Conservation (phyloP, 2,888 invertebrate species). For the Cheilosia scutellata region DNA sequence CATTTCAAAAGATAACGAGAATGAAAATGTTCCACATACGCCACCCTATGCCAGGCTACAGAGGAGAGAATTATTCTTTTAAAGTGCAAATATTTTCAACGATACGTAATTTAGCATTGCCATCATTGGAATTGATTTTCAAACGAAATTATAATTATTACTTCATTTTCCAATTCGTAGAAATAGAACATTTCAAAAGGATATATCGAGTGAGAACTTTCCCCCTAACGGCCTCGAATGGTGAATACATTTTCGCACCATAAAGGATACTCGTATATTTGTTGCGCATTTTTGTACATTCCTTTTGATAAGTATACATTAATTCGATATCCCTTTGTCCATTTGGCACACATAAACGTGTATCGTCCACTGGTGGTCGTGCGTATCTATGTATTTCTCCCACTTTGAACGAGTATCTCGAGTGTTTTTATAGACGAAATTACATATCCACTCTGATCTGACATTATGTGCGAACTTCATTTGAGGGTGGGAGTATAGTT, state of each 20-base stretch:
- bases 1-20: background rate
- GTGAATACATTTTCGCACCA: background rate
- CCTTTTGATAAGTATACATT: background rate
- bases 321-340: background rate
- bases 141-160: slow-evolving; percentile 12
- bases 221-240: background rate
- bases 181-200: background rate
- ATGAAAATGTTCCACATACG: background rate
- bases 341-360: background rate
- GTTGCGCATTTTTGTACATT: background rate
- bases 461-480: too few species aligned
- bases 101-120: background rate
- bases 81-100: background rate
- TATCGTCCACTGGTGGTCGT: too few species aligned
- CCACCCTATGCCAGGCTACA: background rate
- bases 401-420: background rate
- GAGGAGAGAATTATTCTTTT: background rate
- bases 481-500: background rate
- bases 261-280: background rate
- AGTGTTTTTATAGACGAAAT: background rate
- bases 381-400: too few species aligned
- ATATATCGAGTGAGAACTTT: background rate
- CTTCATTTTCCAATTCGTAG: slow-evolving; percentile 6
- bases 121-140: background rate
- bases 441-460: background rate